Percentiles rank a stretch among this genome's conserved stretches.
Conservation (phyloP, 2,888 invertebrate genomes). For the Sarcophaga subvicina region DNA sequence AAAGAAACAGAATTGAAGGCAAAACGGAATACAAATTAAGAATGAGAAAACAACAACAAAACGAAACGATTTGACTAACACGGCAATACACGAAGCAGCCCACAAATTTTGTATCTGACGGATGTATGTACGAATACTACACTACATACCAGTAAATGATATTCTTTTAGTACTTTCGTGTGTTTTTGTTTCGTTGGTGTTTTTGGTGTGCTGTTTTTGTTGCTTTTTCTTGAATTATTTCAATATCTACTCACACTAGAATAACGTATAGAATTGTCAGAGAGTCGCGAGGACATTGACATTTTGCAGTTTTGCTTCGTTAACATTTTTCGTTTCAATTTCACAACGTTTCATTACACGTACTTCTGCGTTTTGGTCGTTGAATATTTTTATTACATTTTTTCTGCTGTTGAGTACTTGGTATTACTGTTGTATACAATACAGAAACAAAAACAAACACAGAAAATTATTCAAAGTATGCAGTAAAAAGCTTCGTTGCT, state of each 20-base stretch:
- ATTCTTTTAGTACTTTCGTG: neutral
- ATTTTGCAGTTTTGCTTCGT: slow-evolving; percentile 80
- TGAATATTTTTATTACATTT: slow-evolving; percentile 16
- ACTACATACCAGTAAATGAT: neutral
- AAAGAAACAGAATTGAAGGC: slow-evolving; percentile 49
- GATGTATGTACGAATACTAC: neutral
- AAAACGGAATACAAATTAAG: slow-evolving; percentile 13
- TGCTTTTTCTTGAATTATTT: slow-evolving; percentile 30
- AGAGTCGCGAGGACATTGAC: slow-evolving; percentile 78
- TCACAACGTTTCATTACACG: slow-evolving; percentile 40
- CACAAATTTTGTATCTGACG: slow-evolving; percentile 41
- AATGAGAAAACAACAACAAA: slow-evolving; percentile 23
- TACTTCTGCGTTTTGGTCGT: slow-evolving; percentile 38
- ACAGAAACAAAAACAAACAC: slow-evolving; percentile 1
- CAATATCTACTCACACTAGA: slow-evolving; percentile 32
- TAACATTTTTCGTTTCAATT: slow-evolving; percentile 74
- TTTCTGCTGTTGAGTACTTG: slow-evolving; percentile 28
- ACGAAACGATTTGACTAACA: neutral
- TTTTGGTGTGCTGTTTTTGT: slow-evolving; percentile 29
- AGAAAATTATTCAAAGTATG: neutral
- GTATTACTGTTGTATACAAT: slow-evolving; percentile 5
- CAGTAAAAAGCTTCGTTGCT: neutral
- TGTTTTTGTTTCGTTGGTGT: slow-evolving; percentile 11
- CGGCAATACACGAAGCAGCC: slow-evolving; percentile 35
- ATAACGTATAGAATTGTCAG: slow-evolving; percentile 53